Evolutionary conservation across 2,113 vertebrate genomes (phyloP).

Genomic region (Oplegnathus fasciatus): DNA sequence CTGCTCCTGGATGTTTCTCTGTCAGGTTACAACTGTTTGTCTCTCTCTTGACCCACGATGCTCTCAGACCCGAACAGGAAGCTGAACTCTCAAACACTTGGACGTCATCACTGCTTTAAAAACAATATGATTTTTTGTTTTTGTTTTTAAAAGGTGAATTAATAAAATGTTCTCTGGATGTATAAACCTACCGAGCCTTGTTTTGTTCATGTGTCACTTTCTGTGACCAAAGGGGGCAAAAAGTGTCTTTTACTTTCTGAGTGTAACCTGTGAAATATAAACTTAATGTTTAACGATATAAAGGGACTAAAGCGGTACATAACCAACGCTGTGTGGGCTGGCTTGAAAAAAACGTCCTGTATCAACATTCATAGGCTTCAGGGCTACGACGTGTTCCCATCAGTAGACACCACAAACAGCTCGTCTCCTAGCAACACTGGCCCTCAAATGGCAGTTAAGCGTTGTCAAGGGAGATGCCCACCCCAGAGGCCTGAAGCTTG

Average conservation of each 20-base stretch:
- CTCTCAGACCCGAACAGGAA: constrained; percentile 68
- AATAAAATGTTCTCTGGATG: constrained; percentile 72
- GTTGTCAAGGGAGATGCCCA: no score
- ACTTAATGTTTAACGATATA: no score
- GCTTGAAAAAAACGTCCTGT: no score
- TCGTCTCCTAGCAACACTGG: no score
- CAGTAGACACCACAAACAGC: no score
- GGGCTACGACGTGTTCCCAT: no score
- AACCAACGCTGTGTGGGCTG: no score
- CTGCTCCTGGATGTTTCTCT: not conserved
- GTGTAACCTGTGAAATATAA: no score
- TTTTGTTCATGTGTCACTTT: not conserved
- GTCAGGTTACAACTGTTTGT: not conserved
- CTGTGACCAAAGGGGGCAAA: not conserved
- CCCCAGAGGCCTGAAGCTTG: no score
- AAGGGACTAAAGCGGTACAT: no score
- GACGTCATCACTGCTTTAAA: constrained; percentile 22
- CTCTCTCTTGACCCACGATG: not conserved
- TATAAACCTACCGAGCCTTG: not conserved
- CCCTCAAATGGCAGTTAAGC: no score
- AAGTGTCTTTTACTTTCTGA: not conserved
- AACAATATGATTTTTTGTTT: constrained; percentile 25
- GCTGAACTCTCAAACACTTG: not conserved
- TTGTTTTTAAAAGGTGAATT: constrained; percentile 57
- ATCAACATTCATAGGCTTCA: no score